Percentiles rank a stretch among this genome's conserved stretches.
phyloP scores from a whole-genome alignment of 2,888 invertebrate genomes.

The Synergus japonicus region DNA sequence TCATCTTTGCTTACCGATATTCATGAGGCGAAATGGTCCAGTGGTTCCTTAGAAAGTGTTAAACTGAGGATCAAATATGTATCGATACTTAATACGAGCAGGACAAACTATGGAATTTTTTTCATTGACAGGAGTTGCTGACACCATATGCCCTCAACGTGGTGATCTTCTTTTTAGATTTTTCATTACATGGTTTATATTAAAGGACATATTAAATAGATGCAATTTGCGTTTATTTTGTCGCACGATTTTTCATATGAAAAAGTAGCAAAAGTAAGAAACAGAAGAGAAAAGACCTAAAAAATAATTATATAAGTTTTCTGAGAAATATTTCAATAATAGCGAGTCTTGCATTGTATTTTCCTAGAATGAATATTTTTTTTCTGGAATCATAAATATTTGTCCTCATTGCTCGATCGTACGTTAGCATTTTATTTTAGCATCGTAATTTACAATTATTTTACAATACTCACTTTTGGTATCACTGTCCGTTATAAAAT shows the following conservation, averaged over 20 bases:
- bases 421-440: not conserved
- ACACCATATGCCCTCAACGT: not conserved
- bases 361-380: not conserved
- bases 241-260: no score
- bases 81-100: not conserved
- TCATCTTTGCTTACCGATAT: not conserved
- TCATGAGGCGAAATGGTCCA: slow-evolving; percentile 31
- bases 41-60: slow-evolving; percentile 12
- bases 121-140: not conserved
- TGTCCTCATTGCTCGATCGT: not conserved
- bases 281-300: not conserved
- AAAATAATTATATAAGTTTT: not conserved
- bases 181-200: no score
- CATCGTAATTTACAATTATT: not conserved
- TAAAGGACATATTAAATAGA: no score
- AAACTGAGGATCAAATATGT: slow-evolving; percentile 20
- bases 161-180: no score
- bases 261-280: not conserved
- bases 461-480: slow-evolving; percentile 7
- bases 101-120: slow-evolving; percentile 17
- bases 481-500: slow-evolving; percentile 2
- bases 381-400: not conserved
- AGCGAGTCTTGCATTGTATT: not conserved
- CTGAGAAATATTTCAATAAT: not conserved
- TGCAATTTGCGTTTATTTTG: no score